phyloP scores from a whole-genome alignment of 2,113 vertebrate species.

The Coreoperca whiteheadi region DNA sequence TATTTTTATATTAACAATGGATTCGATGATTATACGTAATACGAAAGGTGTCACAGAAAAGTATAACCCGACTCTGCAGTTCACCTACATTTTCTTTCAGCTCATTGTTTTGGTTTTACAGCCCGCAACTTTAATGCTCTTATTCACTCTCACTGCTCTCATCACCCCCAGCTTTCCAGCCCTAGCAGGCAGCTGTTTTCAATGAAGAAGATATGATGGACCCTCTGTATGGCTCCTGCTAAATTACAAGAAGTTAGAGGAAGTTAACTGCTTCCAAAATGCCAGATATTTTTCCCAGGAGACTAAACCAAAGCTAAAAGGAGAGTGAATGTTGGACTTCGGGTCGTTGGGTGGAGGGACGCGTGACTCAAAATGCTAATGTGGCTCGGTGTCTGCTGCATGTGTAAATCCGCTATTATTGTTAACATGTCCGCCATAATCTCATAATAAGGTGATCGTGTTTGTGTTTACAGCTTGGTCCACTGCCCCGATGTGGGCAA shows the following conservation, averaged over 20 bases:
- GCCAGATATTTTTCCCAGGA: neutral
- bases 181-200: too few species aligned
- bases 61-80: neutral
- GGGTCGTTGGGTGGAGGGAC: neutral
- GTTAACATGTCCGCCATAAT: neutral
- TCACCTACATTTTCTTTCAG: neutral
- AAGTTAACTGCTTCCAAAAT: too few species aligned
- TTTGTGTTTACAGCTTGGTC: neutral
- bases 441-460: neutral
- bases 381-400: neutral
- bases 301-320: neutral
- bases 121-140: neutral
- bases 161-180: neutral
- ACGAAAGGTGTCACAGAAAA: neutral
- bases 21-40: neutral
- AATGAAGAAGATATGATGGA: too few species aligned
- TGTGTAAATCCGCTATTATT: neutral
- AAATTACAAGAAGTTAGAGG: too few species aligned
- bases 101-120: neutral
- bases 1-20: neutral
- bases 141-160: neutral
- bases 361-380: neutral
- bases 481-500: too few species aligned
- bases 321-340: neutral
- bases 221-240: too few species aligned